These are phyloP conservation scores for Macrosoma leucophasiata DNA, from an alignment of 2,888 invertebrate species.

Conservation along the genomic window DNA sequence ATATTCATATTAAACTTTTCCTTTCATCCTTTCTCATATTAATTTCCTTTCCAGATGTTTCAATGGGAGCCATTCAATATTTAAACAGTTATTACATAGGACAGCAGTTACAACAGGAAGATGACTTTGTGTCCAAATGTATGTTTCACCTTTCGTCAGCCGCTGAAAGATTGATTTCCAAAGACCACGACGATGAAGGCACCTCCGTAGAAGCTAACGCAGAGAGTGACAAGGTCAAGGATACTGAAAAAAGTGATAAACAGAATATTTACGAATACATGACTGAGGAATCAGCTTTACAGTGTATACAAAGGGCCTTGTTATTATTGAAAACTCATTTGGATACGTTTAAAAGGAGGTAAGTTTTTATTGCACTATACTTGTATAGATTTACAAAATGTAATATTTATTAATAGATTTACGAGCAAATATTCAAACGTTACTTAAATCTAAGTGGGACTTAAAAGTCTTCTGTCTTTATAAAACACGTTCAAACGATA, in stretches of 20 bases:
- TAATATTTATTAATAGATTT: too few relatives aligned
- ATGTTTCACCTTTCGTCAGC: slow-evolving; percentile 94
- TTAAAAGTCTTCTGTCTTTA: too few relatives aligned
- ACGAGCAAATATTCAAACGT: too few relatives aligned
- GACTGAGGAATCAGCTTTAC: slow-evolving; percentile 86
- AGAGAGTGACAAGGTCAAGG: slow-evolving; percentile 36
- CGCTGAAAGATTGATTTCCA: slow-evolving; percentile 79
- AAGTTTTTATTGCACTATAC: slow-evolving; percentile 21
- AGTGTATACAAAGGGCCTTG: slow-evolving; percentile 93
- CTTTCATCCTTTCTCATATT: too few relatives aligned
- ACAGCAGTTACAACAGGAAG: slow-evolving; percentile 91
- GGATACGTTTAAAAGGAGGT: slow-evolving; percentile 91
- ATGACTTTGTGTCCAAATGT: slow-evolving; percentile 94
- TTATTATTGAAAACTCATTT: slow-evolving; percentile 92
- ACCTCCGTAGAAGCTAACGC: slow-evolving; percentile 29
- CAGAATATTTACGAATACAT: slow-evolving; percentile 67
- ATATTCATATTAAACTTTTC: too few relatives aligned
- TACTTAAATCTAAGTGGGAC: too few relatives aligned
- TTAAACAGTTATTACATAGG: slow-evolving; percentile 96
- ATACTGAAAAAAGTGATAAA: slow-evolving; percentile 53
- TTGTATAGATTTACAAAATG: too few relatives aligned
- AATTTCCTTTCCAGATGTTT: slow-evolving; percentile 85
- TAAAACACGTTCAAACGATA: too few relatives aligned
- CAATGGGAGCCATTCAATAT: slow-evolving; percentile 95
- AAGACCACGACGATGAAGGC: slow-evolving; percentile 45